Conservation (phyloP, 2,113 vertebrate genomes). For the Collichthys lucidus region DNA sequence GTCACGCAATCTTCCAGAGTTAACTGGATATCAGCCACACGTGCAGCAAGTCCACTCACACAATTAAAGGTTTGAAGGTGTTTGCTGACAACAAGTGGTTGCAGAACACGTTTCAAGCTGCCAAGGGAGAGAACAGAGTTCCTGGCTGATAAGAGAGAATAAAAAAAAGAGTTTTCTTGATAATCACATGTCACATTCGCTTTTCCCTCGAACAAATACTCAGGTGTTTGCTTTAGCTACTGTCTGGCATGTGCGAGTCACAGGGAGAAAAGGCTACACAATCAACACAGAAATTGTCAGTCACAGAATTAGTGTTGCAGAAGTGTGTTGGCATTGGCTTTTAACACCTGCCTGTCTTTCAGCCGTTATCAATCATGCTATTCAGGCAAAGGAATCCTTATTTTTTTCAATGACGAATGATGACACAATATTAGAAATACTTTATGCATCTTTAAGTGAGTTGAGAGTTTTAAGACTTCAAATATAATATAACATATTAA, state of each 20-base stretch:
- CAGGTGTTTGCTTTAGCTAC: conserved; percentile 46
- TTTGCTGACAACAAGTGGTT: conserved; percentile 38
- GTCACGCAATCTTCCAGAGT: conserved; percentile 9
- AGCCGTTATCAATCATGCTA: not conserved
- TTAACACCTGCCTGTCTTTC: not conserved
- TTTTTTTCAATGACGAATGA: not conserved
- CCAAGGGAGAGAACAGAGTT: conserved; percentile 1
- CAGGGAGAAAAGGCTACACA: not conserved
- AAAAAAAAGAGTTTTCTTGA: not conserved
- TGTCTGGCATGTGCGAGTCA: conserved; percentile 28
- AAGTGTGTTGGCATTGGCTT: not conserved
- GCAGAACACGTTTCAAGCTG: conserved; percentile 31
- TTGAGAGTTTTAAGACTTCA: not conserved
- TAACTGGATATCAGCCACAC: conserved; percentile 38
- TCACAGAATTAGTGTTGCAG: not conserved
- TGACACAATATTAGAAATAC: not conserved
- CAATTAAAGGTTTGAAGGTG: conserved; percentile 21
- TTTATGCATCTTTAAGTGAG: not conserved
- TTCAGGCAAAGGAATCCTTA: not conserved
- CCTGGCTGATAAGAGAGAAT: conserved; percentile 31
- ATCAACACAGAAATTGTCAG: not conserved
- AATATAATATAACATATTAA: not conserved
- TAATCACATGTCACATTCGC: conserved; percentile 5
- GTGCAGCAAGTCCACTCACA: conserved; percentile 20
- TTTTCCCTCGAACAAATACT: conserved; percentile 39